Conservation (phyloP, 2,888 invertebrate species). For the Dryomyza anilis region DNA sequence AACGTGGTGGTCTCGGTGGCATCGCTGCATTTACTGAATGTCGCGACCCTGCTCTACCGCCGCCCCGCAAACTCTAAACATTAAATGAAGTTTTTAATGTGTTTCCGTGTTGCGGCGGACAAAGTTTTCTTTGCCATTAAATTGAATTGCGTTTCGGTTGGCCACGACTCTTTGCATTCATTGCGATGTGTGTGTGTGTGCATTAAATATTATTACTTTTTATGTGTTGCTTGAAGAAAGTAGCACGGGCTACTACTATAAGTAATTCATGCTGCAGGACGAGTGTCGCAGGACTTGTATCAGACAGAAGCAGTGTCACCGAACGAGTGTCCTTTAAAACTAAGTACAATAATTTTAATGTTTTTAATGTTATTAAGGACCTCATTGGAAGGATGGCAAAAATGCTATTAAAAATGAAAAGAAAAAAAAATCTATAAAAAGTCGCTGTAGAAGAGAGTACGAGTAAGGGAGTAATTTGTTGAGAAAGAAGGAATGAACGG, state of each 20-base stretch:
- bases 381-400: background rate
- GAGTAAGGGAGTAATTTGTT: no score
- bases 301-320: background rate
- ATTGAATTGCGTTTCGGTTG: constrained; percentile 11
- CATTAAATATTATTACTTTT: constrained; percentile 7
- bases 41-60: background rate
- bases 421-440: background rate
- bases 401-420: constrained; percentile 16
- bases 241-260: background rate
- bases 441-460: background rate
- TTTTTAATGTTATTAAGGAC: constrained; percentile 13
- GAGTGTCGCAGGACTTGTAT: background rate
- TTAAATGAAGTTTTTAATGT: background rate
- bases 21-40: background rate
- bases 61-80: no score
- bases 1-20: background rate
- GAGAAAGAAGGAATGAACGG: background rate
- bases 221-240: background rate
- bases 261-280: background rate
- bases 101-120: background rate
- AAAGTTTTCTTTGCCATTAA: background rate
- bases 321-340: background rate
- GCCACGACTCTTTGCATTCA: background rate
- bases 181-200: background rate
- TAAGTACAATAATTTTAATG: constrained; percentile 7